Conservation (phyloP, 2,113 vertebrate species). For the Cygnus atratus region DNA sequence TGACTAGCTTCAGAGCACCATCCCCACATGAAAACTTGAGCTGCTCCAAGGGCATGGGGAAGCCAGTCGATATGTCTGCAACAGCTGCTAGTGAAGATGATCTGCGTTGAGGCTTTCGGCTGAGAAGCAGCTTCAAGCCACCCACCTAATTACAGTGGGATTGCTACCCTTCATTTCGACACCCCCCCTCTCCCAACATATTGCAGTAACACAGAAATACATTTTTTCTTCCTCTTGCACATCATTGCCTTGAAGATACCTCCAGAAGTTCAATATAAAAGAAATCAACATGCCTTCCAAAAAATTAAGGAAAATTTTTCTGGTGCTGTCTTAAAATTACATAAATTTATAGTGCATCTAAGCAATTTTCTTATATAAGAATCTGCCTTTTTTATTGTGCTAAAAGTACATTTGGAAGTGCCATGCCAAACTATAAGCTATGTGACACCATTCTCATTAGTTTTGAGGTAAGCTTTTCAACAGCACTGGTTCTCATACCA, state of each 20-base stretch:
- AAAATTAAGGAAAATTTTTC: not conserved
- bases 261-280: not conserved
- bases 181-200: not conserved
- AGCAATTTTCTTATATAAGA: not conserved
- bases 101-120: not conserved
- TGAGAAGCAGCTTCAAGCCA: not conserved
- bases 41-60: too few relatives aligned
- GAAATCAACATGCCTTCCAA: not conserved
- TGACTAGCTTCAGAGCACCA: not conserved
- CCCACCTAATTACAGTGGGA: not conserved
- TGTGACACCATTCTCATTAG: not conserved
- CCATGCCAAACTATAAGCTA: not conserved
- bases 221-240: not conserved
- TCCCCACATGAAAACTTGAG: rapidly evolving
- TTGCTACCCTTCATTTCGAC: not conserved
- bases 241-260: not conserved
- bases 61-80: not conserved
- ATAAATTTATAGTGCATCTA: not conserved
- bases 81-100: not conserved
- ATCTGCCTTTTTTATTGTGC: not conserved
- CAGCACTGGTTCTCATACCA: not conserved
- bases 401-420: not conserved
- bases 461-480: not conserved
- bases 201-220: not conserved
- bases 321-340: not conserved